phyloP scores from a whole-genome alignment of 2,113 vertebrate species.

The Papio anubis region DNA sequence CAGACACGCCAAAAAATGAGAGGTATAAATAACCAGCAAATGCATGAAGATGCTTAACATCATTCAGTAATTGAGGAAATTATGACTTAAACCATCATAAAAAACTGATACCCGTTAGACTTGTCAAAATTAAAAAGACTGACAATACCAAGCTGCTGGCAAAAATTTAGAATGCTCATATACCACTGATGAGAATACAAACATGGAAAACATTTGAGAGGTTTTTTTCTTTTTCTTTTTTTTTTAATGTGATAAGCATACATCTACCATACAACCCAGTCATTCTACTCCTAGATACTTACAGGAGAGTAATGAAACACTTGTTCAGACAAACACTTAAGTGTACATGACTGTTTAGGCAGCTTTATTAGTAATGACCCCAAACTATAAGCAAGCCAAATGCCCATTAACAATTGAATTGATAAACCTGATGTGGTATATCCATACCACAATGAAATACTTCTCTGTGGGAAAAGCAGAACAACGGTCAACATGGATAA shows the following conservation, averaged over 20 bases:
- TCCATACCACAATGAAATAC: not conserved
- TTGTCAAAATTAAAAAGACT: not conserved
- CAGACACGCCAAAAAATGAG: not conserved
- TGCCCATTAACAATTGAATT: not conserved
- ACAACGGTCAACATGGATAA: not conserved
- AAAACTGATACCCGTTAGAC: not conserved
- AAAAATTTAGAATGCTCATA: not conserved
- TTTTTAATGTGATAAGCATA: not conserved
- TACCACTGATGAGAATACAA: not conserved
- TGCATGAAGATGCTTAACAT: not conserved
- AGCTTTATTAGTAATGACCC: not conserved
- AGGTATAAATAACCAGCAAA: not conserved
- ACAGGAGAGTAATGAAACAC: not conserved
- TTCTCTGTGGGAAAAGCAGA: not conserved
- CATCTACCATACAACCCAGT: not conserved
- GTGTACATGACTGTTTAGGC: not conserved
- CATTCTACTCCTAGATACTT: not conserved
- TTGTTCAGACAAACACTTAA: not conserved
- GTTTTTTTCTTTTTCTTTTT: not conserved
- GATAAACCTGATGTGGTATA: not conserved
- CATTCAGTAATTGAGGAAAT: not conserved
- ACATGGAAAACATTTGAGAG: not conserved
- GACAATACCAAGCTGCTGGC: not conserved
- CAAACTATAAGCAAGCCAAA: not conserved
- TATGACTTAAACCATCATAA: not conserved